These are phyloP conservation scores for Bhutanitis thaidina DNA, from an alignment of 2,888 invertebrate species.

Conservation along the genomic window DNA sequence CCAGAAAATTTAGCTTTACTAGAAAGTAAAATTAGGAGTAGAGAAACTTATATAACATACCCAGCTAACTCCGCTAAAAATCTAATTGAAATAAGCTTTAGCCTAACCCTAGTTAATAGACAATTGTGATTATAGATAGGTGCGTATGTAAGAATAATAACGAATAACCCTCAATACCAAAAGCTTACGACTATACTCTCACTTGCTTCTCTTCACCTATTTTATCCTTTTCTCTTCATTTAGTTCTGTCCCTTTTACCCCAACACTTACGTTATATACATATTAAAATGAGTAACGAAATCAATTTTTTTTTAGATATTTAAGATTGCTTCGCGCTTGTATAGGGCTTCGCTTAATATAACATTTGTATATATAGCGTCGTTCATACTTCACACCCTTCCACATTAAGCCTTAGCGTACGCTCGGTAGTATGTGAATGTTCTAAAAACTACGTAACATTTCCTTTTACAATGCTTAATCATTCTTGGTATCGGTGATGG, in stretches of 20 bases:
- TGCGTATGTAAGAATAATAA: not conserved
- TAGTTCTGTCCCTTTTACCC: conserved; percentile 3
- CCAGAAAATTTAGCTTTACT: conserved; percentile 11
- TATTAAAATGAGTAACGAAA: conserved; percentile 1
- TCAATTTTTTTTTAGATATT: not conserved
- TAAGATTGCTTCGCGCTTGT: conserved; percentile 29
- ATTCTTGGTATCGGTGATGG: conserved; percentile 79
- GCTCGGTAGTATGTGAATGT: conserved; percentile 28
- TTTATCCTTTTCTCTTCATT: conserved; percentile 4
- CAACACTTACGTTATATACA: conserved; percentile 16
- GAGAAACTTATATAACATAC: not conserved
- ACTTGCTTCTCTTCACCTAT: conserved; percentile 12
- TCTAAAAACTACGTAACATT: conserved; percentile 56
- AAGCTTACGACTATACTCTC: conserved; percentile 14
- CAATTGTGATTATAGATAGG: not conserved
- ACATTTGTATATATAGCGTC: conserved; percentile 19
- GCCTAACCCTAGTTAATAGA: conserved; percentile 13
- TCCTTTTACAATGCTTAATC: conserved; percentile 72
- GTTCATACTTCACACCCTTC: conserved; percentile 27
- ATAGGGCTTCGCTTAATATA: conserved; percentile 32
- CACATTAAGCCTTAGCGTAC: conserved; percentile 27
- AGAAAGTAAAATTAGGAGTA: conserved; percentile 6
- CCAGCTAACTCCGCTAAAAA: conserved; percentile 11
- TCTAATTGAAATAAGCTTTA: conserved; percentile 7
- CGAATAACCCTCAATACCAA: not conserved